Evolutionary conservation across 2,797 vertebrate species (phyloP).

Genomic region (Sebastes nivosus): DNA sequence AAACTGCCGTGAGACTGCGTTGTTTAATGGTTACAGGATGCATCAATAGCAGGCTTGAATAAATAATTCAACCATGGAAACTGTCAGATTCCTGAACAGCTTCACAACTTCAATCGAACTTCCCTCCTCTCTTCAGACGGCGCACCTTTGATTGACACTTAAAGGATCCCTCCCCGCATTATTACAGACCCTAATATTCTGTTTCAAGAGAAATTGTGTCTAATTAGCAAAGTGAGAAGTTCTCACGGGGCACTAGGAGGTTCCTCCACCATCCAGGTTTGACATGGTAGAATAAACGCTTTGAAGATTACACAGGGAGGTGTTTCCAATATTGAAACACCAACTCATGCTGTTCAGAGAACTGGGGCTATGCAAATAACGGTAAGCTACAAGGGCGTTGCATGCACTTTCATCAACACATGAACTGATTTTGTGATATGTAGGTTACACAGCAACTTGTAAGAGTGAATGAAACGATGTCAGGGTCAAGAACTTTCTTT

Average conservation of each 20-base stretch:
- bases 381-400: slow-evolving; percentile 7
- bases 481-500: not conserved
- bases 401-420: slow-evolving; percentile 53
- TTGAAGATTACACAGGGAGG: slow-evolving; percentile 34
- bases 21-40: not conserved
- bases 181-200: slow-evolving; percentile 17
- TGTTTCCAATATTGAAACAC: not conserved
- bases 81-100: not conserved
- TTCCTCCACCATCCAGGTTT: not conserved
- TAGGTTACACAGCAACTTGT: not conserved
- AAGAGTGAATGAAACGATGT: not conserved
- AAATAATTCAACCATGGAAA: not conserved
- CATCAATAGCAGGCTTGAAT: not conserved
- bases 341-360: not conserved
- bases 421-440: slow-evolving; percentile 6
- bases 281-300: slow-evolving; percentile 2
- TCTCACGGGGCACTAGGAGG: slow-evolving; percentile 1
- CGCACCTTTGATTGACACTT: slow-evolving; percentile 6
- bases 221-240: slow-evolving; percentile 23
- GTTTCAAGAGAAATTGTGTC: slow-evolving; percentile 25
- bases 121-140: not conserved
- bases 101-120: not conserved
- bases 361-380: slow-evolving; percentile 36
- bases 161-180: slow-evolving; percentile 10
- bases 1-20: no score